A percentile compares a stretch with the other conserved stretches of the same genome.
Conservation (phyloP, 1,140 invertebrate genomes). For the Heterodera schachtii region DNA sequence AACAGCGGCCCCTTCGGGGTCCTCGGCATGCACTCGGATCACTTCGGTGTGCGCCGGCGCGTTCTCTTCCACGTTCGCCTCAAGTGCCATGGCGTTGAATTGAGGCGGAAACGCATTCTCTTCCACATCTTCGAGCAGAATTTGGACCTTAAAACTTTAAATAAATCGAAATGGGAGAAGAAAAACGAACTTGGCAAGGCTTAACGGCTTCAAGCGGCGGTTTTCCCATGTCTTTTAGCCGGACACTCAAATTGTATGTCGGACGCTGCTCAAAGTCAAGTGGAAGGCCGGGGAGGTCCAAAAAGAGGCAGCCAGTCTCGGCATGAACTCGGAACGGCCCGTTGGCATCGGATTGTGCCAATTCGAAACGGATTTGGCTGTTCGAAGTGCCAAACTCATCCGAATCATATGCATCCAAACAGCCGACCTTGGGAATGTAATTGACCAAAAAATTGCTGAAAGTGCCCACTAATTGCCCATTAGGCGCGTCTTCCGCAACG, state of each 20-base stretch:
- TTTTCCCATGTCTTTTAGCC: constrained; percentile 60
- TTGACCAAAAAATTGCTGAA: not conserved
- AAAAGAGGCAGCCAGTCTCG: constrained; percentile 77
- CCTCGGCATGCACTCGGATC: constrained; percentile 56
- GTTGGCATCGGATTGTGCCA: constrained; percentile 73
- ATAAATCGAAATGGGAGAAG: too few species aligned
- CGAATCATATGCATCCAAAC: constrained; percentile 76
- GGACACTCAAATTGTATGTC: constrained; percentile 58
- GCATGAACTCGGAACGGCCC: constrained; percentile 94
- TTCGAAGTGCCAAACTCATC: constrained; percentile 83
- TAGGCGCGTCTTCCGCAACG: constrained; percentile 60
- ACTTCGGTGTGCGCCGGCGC: constrained; percentile 67
- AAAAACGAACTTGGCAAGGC: constrained; percentile 60
- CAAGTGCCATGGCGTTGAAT: constrained; percentile 80
- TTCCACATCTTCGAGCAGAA: constrained; percentile 89
- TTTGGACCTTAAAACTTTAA: constrained; percentile 52
- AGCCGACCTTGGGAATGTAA: constrained; percentile 33
- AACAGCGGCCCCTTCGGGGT: constrained; percentile 76
- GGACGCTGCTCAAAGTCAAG: constrained; percentile 57
- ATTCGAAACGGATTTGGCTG: constrained; percentile 88
- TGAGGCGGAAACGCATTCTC: constrained; percentile 82
- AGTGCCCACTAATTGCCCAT: constrained; percentile 46
- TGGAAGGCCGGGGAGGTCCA: constrained; percentile 35
- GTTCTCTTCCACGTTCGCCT: constrained; percentile 68
- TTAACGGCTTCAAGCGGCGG: constrained; percentile 59